These are phyloP conservation scores for Anolis sagrei DNA, from an alignment of 2,113 vertebrate species.

Conservation along the genomic window DNA sequence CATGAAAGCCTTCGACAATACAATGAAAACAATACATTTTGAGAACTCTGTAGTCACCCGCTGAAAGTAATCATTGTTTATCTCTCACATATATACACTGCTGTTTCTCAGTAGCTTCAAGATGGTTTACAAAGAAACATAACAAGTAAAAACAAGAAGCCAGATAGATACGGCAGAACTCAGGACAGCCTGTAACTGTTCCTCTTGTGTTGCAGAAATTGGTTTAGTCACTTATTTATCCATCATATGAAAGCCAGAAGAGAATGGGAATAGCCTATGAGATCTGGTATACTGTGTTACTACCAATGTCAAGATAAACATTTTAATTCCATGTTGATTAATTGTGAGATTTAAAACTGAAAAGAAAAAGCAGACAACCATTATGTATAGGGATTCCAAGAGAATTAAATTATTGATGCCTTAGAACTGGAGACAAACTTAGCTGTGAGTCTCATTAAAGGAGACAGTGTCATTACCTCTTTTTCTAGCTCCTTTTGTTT, in stretches of 20 bases:
- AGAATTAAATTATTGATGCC: not conserved
- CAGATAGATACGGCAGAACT: not conserved
- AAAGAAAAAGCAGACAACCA: not conserved
- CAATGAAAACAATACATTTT: no score
- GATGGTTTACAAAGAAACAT: not conserved
- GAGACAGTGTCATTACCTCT: slow-evolving; percentile 78
- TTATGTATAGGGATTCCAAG: not conserved
- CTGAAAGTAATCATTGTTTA: not conserved
- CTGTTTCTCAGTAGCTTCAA: not conserved
- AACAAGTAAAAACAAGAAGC: not conserved
- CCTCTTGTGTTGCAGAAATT: no score
- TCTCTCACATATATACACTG: not conserved
- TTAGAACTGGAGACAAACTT: not conserved
- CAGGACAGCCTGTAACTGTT: not conserved
- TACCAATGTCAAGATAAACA: not conserved
- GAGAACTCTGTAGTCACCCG: not conserved
- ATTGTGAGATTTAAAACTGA: not conserved
- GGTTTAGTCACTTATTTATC: no score
- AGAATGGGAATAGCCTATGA: not conserved
- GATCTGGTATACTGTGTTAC: not conserved
- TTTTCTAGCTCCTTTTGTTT: slow-evolving; percentile 88
- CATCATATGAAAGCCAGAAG: not conserved
- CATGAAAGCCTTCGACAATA: no score
- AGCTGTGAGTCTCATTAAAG: not conserved
- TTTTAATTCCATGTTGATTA: not conserved